Evolutionary conservation across 2,113 vertebrate genomes (phyloP).

Genomic region (Numenius arquata): DNA sequence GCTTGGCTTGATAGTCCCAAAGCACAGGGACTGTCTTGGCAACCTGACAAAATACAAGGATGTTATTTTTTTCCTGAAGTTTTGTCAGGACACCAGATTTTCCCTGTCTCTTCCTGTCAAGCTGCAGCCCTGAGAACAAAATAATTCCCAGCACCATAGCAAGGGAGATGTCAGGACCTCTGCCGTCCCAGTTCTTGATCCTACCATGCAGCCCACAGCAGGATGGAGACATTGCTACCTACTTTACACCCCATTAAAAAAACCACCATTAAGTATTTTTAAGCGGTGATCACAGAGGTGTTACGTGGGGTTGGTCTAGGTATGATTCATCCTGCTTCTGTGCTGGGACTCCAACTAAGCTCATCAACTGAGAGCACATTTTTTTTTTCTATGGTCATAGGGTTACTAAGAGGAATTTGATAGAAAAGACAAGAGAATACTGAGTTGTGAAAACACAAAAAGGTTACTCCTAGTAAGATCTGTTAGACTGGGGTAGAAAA

Average conservation of each 20-base stretch:
- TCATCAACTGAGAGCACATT: not conserved
- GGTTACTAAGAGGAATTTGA: not conserved
- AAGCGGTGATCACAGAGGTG: not conserved
- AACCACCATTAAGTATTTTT: not conserved
- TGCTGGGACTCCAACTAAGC: not conserved
- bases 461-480: not conserved
- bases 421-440: not conserved
- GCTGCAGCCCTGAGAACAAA: slow-evolving; percentile 58
- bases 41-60: slow-evolving; percentile 27
- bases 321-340: not conserved
- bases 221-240: not conserved
- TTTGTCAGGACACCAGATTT: slow-evolving; percentile 58
- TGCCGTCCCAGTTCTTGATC: not conserved
- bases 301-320: not conserved
- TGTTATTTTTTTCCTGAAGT: slow-evolving; percentile 54
- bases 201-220: not conserved
- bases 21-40: slow-evolving; percentile 10
- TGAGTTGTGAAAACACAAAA: not conserved
- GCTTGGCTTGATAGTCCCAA: slow-evolving; percentile 14
- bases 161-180: slow-evolving; percentile 27
- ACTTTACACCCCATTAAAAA: not conserved
- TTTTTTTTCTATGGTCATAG: not conserved
- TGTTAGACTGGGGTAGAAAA: not conserved
- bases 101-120: slow-evolving; percentile 61
- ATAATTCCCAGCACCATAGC: slow-evolving; percentile 23